phyloP scores from a whole-genome alignment of 2,888 invertebrate genomes.

The Anthrax anthrax region DNA sequence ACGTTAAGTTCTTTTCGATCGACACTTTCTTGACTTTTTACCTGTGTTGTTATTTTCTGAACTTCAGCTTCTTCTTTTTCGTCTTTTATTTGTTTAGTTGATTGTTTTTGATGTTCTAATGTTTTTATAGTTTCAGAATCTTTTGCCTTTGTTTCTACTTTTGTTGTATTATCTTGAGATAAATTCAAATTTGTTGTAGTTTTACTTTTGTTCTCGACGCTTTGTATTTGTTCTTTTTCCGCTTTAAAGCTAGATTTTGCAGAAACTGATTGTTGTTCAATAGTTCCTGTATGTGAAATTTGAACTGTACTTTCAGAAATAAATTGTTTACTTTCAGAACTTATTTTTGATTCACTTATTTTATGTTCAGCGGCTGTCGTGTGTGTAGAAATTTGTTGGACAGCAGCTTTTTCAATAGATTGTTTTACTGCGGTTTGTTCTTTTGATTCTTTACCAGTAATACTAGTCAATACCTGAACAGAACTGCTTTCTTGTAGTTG shows the following conservation, averaged over 20 bases:
- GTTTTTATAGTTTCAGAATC: not conserved
- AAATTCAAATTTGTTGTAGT: too few species aligned
- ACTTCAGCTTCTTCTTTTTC: not conserved
- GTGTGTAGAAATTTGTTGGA: not conserved
- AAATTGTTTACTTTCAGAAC: not conserved
- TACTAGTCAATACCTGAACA: not conserved
- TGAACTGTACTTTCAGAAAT: not conserved
- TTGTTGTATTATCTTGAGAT: too few species aligned
- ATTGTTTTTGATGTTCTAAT: not conserved
- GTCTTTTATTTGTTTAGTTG: not conserved
- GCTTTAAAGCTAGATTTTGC: not conserved
- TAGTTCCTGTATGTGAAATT: not conserved
- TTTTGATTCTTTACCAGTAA: not conserved
- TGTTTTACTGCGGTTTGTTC: not conserved
- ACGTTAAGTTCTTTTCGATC: too few species aligned
- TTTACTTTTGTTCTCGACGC: too few species aligned
- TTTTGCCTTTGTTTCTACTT: not conserved
- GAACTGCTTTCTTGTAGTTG: too few species aligned
- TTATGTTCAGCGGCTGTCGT: not conserved
- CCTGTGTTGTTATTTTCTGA: not conserved
- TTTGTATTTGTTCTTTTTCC: too few species aligned
- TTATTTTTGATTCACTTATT: not conserved
- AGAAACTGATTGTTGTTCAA: not conserved
- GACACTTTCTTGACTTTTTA: not conserved
- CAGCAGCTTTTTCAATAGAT: not conserved